Conservation (phyloP, 2,113 vertebrate genomes). For the Nycticorax nycticorax region DNA sequence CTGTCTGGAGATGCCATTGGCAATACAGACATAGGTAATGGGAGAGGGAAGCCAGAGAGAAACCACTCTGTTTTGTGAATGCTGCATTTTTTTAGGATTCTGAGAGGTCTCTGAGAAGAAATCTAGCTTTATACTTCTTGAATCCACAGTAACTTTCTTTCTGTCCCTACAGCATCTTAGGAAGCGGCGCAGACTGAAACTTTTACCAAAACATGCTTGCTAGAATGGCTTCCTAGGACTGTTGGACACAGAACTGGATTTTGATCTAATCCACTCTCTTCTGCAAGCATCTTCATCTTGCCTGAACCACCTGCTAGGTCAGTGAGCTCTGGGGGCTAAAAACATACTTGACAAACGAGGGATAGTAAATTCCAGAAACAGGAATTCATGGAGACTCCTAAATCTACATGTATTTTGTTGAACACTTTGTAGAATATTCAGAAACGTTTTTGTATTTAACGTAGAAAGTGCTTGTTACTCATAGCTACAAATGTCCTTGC, state of each 20-base stretch:
- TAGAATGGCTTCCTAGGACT: neutral
- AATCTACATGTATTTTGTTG: neutral
- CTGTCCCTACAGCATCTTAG: neutral
- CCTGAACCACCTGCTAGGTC: neutral
- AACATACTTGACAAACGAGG: neutral
- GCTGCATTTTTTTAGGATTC: neutral
- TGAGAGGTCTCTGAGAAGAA: neutral
- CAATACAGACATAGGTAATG: neutral
- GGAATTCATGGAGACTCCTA: neutral
- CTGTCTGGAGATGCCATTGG: neutral
- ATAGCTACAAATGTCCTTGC: neutral
- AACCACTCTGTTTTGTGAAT: neutral
- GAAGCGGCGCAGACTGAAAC: neutral
- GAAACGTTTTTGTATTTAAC: neutral
- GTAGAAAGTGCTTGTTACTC: neutral
- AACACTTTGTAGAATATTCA: neutral
- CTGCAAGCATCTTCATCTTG: neutral
- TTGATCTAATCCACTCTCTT: neutral
- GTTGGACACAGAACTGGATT: neutral
- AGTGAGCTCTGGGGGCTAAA: neutral
- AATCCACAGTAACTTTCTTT: neutral
- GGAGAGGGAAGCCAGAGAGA: neutral
- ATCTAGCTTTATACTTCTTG: neutral
- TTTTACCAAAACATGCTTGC: neutral
- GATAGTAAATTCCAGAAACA: neutral